Base-by-base conservation (phyloP, 2,888 invertebrate genomes). In the Bimastos eiseni region DNA sequence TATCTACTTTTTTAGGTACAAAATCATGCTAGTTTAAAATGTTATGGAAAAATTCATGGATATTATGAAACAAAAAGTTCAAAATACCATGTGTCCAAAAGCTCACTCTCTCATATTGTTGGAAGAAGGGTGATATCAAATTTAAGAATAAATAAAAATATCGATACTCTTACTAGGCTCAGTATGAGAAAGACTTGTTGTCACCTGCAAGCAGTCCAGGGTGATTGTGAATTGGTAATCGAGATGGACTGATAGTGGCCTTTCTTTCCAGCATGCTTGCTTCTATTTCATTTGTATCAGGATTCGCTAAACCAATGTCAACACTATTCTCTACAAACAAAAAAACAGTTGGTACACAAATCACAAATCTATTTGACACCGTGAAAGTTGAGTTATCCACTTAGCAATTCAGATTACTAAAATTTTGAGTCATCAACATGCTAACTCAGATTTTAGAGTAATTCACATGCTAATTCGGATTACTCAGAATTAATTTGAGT, bases 181-280 rank as follows among this genome's bases (percentile, higher is more conserved):
- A n/a, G 70, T n/a, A 70, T 5, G n/a, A 5, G 70, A 70, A 11
- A n/a, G 30, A 70, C 8, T 70, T n/a, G 30, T 13, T 70, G 70
- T n/a, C 11, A 86, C 86, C 86, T 36, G 86, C 86, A 24, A 86
- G 86, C 17, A 86, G 37, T 36, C 86, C 86, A 34, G 86, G 86
- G 1, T 33, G 86, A 24, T 86, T 86, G 19, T 86, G 24, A 24
- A 86, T 86, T 86, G 86, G 86, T 86, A 86, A 36, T 37, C 37
- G 34, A 24, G 34, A 86, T 21, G 86, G 86, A 86, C 86, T 86
- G 86, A 34, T 86, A 5, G 86, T 86, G 19, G 86, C 86, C 86
- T 86, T 86, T 86, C 86, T 86, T 86, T 86, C 86, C 6, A 86
- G 36, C 86, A 86, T 86, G 37, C 37, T 86, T 11, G 86, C 86